These are phyloP conservation scores for Sinodicranocentrus sp. DNA, from an alignment of 2,888 invertebrate genomes.

Conservation along the genomic window DNA sequence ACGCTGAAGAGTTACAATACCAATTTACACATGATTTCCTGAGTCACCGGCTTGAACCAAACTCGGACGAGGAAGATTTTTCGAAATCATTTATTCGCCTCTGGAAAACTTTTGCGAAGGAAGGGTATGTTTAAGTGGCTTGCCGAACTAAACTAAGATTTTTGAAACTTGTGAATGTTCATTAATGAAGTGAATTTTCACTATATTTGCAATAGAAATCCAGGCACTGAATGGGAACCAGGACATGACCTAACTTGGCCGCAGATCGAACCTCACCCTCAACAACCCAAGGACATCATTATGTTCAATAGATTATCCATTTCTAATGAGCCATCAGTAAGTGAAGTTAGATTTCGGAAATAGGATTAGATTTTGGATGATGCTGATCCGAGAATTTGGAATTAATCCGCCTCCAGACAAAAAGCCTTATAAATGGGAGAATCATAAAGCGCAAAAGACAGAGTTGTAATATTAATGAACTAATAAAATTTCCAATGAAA, in stretches of 20 bases:
- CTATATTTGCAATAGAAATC: background rate
- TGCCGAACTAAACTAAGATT: no score
- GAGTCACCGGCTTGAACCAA: conserved; percentile 24
- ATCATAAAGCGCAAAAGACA: background rate
- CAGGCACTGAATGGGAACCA: background rate
- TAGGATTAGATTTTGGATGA: background rate
- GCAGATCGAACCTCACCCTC: background rate
- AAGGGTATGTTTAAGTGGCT: conserved; percentile 28
- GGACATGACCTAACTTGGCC: background rate
- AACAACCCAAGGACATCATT: background rate
- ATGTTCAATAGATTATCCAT: background rate
- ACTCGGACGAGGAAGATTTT: conserved; percentile 25
- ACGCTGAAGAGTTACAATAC: conserved; percentile 47
- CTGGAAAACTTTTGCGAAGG: conserved; percentile 47
- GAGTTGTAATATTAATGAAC: background rate
- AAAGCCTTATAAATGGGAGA: background rate
- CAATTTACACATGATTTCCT: conserved; percentile 32
- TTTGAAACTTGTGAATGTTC: no score
- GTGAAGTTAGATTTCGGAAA: background rate
- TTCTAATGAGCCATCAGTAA: background rate
- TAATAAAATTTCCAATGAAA: no score
- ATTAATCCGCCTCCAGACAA: no score
- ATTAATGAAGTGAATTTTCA: no score
- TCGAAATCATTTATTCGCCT: conserved; percentile 34
- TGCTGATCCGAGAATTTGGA: background rate